Percentiles rank a stretch among this genome's conserved stretches.
Conservation (phyloP, 1,140 invertebrate species). For the Holcopasites calliopsidis region DNA sequence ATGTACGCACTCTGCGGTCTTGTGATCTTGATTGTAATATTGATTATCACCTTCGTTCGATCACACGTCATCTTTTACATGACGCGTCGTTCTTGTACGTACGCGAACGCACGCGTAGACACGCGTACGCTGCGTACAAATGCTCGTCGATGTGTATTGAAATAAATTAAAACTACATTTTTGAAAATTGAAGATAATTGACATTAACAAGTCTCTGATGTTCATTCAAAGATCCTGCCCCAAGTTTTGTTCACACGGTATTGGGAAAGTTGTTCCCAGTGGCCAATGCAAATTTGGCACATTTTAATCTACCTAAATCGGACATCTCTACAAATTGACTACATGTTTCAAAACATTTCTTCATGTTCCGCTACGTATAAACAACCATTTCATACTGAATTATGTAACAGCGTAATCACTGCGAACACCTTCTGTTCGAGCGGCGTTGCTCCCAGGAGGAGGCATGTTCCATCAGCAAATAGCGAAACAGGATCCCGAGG, state of each 20-base stretch:
- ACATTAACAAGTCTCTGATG: too few species aligned
- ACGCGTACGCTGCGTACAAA: slow-evolving; percentile 51
- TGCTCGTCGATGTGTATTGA: slow-evolving; percentile 71
- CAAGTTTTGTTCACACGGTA: neutral
- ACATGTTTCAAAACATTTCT: too few species aligned
- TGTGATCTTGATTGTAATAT: slow-evolving; percentile 66
- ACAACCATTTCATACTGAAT: neutral
- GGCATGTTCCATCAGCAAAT: slow-evolving; percentile 60
- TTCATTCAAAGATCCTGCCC: neutral
- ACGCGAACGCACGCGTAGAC: slow-evolving; percentile 21
- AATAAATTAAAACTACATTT: slow-evolving; percentile 76
- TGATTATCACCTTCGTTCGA: slow-evolving; percentile 59
- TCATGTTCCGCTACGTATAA: too few species aligned
- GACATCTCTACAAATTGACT: too few species aligned
- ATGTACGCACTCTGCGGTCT: slow-evolving; percentile 50
- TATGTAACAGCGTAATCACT: neutral
- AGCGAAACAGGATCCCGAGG: slow-evolving; percentile 72
- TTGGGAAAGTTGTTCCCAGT: too few species aligned
- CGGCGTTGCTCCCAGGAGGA: slow-evolving; percentile 38
- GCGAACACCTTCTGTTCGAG: neutral
- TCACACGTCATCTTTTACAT: slow-evolving; percentile 57
- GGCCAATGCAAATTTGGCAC: too few species aligned
- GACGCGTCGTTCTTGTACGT: slow-evolving; percentile 64
- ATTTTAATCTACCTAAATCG: too few species aligned
- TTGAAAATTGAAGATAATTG: slow-evolving; percentile 69